Base-by-base conservation (phyloP, 1,140 invertebrate genomes). In the Colletes latitarsis region DNA sequence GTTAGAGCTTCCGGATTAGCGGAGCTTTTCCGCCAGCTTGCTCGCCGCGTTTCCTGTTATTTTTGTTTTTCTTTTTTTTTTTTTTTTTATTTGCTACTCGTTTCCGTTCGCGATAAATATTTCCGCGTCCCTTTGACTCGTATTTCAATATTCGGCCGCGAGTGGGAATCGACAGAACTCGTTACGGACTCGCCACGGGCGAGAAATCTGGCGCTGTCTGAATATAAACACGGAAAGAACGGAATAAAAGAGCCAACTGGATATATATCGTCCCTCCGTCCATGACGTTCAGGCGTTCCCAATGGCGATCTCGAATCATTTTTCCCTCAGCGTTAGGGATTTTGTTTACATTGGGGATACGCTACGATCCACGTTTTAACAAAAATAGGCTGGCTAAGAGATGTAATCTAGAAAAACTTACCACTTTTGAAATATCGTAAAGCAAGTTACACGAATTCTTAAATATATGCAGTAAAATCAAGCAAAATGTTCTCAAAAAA, bases 121-220 rank as follows among this genome's bases (percentile, higher is more conserved):
- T 70, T 82, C 43, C 83, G 58, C 67, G 30, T 82, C 72, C 43
- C 77, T 83, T 85, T 82, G 81, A 70, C 80, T 86, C 79, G 81
- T 49, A 10, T 87, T 87, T 86, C 84, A 81, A 86, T 83, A 87
- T 62, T 67, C 67, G 58, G 49, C 43, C 43, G 41, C 66, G 62
- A 9, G 49, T 67, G 67, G 67, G 72, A 86, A 86, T 82, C 72
- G 83, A 85, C 73, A 70, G 71, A 82, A 85, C 75, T 79, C 72
- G 84, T 86, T 86, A 71, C 79, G 70, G 62, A 57, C 57, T 75
- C 81, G 79, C 79, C 55, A 74, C 49, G 70, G 84, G 79, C 84
- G 83, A 69, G 83, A 78, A 77, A 77, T 60, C 46, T 39, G 55
- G 68, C 71, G 78, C 73, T 70, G 62, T 60, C 71, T 69, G 60